Conservation (phyloP, 2,888 invertebrate species). For the Camponotus fellah region DNA sequence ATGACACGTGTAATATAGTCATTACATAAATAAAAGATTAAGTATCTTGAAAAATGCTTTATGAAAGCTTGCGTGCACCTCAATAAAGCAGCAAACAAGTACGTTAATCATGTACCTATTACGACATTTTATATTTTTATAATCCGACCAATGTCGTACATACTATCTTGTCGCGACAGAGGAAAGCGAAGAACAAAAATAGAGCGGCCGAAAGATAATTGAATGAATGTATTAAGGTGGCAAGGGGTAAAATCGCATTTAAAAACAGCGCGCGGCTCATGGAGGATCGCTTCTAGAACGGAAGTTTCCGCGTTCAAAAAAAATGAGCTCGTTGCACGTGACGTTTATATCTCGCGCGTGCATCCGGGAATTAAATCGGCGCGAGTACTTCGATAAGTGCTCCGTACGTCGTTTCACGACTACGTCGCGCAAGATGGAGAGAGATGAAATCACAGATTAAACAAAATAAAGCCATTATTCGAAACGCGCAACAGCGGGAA, state of each 20-base stretch:
- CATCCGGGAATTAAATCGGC: conserved; percentile 47
- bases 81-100: conserved; percentile 31
- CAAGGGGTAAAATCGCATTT: conserved; percentile 43
- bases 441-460: conserved; percentile 25
- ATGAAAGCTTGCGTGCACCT: conserved; percentile 12
- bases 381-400: conserved; percentile 42
- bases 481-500: conserved; percentile 12
- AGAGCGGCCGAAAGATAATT: conserved; percentile 47
- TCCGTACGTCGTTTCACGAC: conserved; percentile 19
- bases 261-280: conserved; percentile 45
- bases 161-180: conserved; percentile 21
- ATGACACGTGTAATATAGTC: not conserved
- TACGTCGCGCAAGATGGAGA: conserved; percentile 16
- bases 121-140: conserved; percentile 33
- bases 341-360: conserved; percentile 51
- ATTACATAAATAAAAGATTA: conserved; percentile 38
- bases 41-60: conserved; percentile 25
- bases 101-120: conserved; percentile 33
- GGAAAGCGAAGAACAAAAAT: conserved; percentile 27
- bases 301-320: conserved; percentile 29
- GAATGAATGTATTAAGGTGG: conserved; percentile 50
- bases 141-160: conserved; percentile 30
- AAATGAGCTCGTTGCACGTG: conserved; percentile 49
- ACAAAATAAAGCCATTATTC: conserved; percentile 49
- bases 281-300: conserved; percentile 38